Evolutionary conservation across 2,797 vertebrate genomes (phyloP), one percentile per base, ranked within the genome.

Genomic region (Catharus ustulatus): DNA sequence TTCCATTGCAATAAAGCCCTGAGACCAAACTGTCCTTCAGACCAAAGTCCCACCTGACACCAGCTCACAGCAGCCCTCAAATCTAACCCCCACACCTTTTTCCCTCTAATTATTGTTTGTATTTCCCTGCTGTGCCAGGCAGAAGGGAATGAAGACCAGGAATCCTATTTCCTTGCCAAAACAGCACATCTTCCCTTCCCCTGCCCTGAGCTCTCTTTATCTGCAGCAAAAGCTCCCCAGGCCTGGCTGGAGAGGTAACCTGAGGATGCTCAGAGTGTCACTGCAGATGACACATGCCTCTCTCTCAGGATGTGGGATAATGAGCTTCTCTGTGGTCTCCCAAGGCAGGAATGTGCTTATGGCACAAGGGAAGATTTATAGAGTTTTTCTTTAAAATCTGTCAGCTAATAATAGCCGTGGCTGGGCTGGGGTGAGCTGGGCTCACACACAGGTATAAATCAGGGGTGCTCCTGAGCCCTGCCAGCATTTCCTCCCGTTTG

Each of bases 241-340:
- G 92, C 94, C 96, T 4, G n/a, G 94, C 92, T 64, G 1, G 84
- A 38, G 74, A 90, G 97, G 96, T 96, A 91, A 97, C 95, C 86
- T 93, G 91, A 98, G 97, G 97, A 96, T 97, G 96, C 96, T 78
- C 51, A 30, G 96, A 95, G 95, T 98, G 97, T 98, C 97, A 97
- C 89, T 87, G 52, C 24, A 13, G 96, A 97, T 97, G 97, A 97
- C 97, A 96, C 97, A 96, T 97, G 96, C 95, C 87, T 96, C 97
- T 97, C 95, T 97, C 97, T 96, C 97, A 97, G 97, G 97, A 97
- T 97, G 97, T 97, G 97, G 97, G 96, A 94, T 98, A 98, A 98
- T 97, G 97, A 98, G 96, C 96, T 97, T 72, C 95, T 97, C 92
- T 93, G 93, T 97, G 94, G 97, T 96, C 93, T 97, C 95, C 87